phyloP scores from a whole-genome alignment of 2,888 invertebrate species.

The Lycia hirtaria region DNA sequence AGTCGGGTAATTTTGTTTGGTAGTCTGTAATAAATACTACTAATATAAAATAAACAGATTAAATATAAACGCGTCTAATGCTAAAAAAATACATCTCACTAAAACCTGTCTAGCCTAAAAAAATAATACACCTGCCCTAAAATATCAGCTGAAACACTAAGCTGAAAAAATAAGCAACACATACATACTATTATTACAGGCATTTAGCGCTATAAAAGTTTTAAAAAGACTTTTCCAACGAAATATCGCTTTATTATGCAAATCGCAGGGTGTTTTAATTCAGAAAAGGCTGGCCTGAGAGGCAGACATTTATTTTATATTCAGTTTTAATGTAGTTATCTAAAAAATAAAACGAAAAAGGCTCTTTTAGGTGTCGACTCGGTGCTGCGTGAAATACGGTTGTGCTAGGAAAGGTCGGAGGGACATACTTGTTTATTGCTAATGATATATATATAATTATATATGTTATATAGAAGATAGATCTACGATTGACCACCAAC shows the following conservation, averaged over 20 bases:
- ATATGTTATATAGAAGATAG: too few relatives aligned
- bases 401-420: neutral
- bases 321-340: slow-evolving; percentile 23
- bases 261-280: slow-evolving; percentile 25
- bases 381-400: neutral
- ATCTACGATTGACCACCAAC: too few relatives aligned
- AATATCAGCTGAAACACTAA: too few relatives aligned
- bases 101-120: too few relatives aligned
- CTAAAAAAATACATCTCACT: too few relatives aligned
- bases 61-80: too few relatives aligned
- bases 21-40: too few relatives aligned
- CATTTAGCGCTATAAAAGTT: slow-evolving; percentile 21
- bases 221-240: slow-evolving; percentile 34
- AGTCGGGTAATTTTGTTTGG: too few relatives aligned
- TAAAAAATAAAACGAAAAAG: slow-evolving; percentile 18
- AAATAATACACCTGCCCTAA: too few relatives aligned
- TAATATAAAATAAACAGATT: too few relatives aligned
- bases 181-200: neutral
- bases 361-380: slow-evolving; percentile 18
- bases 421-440: neutral
- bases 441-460: too few relatives aligned
- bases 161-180: neutral
- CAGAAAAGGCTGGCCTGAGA: slow-evolving; percentile 13
- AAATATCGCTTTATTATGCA: slow-evolving; percentile 28
- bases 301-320: slow-evolving; percentile 23